phyloP scores from a whole-genome alignment of 35 echinoderm and acorn worm species.

The Anneissia japonica region DNA sequence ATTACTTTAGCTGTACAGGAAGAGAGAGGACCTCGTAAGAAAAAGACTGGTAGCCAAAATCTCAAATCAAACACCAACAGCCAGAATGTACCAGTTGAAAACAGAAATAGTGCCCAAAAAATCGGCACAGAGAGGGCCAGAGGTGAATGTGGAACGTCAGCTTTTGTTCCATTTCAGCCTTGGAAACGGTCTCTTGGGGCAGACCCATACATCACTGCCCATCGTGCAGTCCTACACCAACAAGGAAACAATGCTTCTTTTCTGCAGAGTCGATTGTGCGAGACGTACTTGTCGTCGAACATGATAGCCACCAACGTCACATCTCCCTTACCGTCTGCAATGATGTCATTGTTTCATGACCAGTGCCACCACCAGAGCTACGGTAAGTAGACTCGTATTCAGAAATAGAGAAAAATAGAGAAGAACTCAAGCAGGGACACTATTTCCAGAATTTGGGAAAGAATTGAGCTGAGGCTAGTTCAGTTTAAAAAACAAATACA shows the following conservation, averaged over 20 bases:
- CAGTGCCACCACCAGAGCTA: too few species aligned
- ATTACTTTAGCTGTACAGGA: conserved; percentile 85
- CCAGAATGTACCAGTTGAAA: not conserved
- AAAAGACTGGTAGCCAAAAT: conserved; percentile 63
- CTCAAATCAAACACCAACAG: not conserved
- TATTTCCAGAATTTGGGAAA: too few species aligned
- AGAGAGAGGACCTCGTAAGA: conserved; percentile 93
- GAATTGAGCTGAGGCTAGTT: too few species aligned
- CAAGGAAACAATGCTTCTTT: not conserved
- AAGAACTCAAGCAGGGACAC: too few species aligned
- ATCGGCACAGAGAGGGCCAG: not conserved
- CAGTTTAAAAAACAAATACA: too few species aligned
- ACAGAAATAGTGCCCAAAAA: not conserved
- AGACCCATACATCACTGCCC: not conserved
- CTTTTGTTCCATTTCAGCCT: conserved; percentile 70
- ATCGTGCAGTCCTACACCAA: not conserved
- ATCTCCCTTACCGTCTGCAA: not conserved
- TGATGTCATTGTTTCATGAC: not conserved
- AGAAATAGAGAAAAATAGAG: too few species aligned
- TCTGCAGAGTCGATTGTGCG: not conserved
- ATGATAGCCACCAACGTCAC: not conserved
- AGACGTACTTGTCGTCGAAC: not conserved
- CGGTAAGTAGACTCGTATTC: too few species aligned
- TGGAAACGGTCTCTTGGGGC: conserved; percentile 21
- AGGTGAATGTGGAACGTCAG: conserved; percentile 12